Percentiles rank a stretch among this genome's conserved stretches.
Evolutionary conservation across 2,113 vertebrate species (phyloP).

Genomic region (Perca fluviatilis): DNA sequence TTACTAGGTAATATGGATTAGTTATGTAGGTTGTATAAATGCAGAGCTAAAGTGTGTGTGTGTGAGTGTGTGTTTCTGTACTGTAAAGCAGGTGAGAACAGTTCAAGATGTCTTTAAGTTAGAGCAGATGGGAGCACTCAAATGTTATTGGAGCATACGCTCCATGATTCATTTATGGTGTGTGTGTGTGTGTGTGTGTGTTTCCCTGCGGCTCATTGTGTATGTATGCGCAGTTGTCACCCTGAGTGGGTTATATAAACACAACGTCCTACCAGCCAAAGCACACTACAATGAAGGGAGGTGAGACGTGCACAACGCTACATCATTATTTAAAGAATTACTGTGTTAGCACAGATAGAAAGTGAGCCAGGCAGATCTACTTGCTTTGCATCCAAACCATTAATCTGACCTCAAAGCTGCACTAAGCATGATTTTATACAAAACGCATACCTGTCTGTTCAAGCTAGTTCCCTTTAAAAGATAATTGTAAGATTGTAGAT

Average conservation of each 20-base stretch:
- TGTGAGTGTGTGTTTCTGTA: constrained; percentile 18
- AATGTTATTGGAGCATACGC: constrained; percentile 63
- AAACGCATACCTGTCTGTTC: background rate
- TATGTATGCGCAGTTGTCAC: constrained; percentile 22
- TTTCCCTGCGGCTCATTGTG: constrained; percentile 32
- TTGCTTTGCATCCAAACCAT: background rate
- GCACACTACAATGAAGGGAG: constrained; percentile 5
- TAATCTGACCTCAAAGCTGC: constrained; percentile 1
- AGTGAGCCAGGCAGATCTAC: background rate
- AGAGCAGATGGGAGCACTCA: constrained; percentile 64
- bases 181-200: constrained; percentile 25
- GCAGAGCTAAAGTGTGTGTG: constrained; percentile 6
- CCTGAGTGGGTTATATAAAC: constrained; percentile 38
- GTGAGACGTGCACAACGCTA: background rate
- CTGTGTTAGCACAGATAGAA: background rate
- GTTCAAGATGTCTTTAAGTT: constrained; percentile 56
- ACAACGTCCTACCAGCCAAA: constrained; percentile 58
- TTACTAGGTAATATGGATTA: constrained; percentile 25
- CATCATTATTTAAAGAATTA: constrained; percentile 11
- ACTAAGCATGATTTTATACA: too few species aligned
- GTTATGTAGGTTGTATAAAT: constrained; percentile 15
- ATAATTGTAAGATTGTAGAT: background rate
- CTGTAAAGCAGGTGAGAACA: constrained; percentile 59
- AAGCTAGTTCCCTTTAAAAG: background rate
- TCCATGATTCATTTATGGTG: constrained; percentile 60